phyloP scores from a whole-genome alignment of 2,888 invertebrate genomes.

The Coecobrya sp. region DNA sequence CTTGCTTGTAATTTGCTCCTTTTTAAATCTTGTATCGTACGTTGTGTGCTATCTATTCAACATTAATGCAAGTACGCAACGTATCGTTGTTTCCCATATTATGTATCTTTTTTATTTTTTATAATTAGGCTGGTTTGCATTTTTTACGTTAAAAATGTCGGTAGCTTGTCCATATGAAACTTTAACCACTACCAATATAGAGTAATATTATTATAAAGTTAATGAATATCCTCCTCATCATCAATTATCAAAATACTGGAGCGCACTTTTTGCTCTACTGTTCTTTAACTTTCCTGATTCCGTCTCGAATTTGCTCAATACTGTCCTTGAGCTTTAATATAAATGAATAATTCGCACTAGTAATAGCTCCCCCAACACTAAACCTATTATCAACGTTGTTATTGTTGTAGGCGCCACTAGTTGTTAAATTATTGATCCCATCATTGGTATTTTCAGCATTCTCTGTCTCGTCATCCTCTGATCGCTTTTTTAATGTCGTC shows the following conservation, averaged over 20 bases:
- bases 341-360: slow-evolving; percentile 37
- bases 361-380: background rate
- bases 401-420: slow-evolving; percentile 39
- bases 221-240: background rate
- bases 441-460: background rate
- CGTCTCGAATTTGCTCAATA: slow-evolving; percentile 60
- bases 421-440: background rate
- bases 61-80: too few species aligned
- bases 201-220: background rate
- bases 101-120: too few species aligned
- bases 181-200: background rate
- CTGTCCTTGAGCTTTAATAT: slow-evolving; percentile 62
- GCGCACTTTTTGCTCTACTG: slow-evolving; percentile 9
- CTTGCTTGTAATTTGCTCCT: too few species aligned
- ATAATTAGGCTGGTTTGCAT: too few species aligned
- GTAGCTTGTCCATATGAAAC: too few species aligned
- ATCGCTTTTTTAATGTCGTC: background rate
- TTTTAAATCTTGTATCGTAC: too few species aligned
- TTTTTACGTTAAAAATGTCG: too few species aligned
- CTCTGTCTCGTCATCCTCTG: background rate
- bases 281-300: slow-evolving; percentile 67
- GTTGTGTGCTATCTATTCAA: too few species aligned
- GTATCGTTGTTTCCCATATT: too few species aligned
- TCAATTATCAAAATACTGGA: background rate
- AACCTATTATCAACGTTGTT: background rate